Conservation (phyloP, 2,888 invertebrate species). For the Ernsta delagoae region DNA sequence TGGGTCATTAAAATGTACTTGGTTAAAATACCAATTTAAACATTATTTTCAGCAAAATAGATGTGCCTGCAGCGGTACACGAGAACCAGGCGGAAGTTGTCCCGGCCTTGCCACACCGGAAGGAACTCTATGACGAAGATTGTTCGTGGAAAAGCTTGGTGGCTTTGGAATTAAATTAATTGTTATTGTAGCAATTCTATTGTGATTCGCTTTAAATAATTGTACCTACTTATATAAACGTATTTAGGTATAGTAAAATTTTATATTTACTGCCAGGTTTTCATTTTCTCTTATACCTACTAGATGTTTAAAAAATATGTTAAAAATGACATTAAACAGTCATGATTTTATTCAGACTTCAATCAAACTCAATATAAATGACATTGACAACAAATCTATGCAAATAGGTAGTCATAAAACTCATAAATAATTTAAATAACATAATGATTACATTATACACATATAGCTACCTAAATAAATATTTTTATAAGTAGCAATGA, state of each 20-base stretch:
- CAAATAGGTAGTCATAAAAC: no score
- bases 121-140: conserved; percentile 49
- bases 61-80: conserved; percentile 57
- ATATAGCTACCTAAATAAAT: background rate
- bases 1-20: background rate
- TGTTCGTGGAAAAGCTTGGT: conserved; percentile 52
- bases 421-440: no score
- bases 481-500: conserved; percentile 18
- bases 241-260: background rate
- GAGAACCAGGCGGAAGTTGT: conserved; percentile 52
- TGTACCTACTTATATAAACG: background rate
- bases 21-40: background rate
- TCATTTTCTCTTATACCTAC: no score
- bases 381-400: no score
- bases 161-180: conserved; percentile 5
- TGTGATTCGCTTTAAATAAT: conserved; percentile 4
- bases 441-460: no score
- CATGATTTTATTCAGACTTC: no score
- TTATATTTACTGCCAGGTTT: no score
- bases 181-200: conserved; percentile 6
- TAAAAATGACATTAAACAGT: no score
- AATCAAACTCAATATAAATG: no score
- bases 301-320: no score
- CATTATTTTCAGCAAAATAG: conserved; percentile 52
- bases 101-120: conserved; percentile 47